Percentiles rank a stretch among this genome's conserved stretches.
Evolutionary conservation across 2,113 vertebrate species (phyloP).

Genomic region (Myodes glareolus): DNA sequence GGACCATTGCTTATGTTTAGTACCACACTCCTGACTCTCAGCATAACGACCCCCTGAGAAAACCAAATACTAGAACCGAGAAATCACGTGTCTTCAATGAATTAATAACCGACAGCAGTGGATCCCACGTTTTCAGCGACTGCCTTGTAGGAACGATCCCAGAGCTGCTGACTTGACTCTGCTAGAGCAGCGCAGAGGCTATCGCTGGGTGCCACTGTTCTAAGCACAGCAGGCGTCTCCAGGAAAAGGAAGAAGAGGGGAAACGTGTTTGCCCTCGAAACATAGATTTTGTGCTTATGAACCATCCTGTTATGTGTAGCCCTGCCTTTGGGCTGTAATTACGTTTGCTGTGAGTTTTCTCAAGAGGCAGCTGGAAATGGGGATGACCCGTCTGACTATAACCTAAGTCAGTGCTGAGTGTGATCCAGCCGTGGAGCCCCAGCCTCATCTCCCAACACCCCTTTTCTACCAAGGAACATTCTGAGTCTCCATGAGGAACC

Average conservation of each 20-base stretch:
- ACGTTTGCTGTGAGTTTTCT: slow-evolving; percentile 1
- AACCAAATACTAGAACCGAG: neutral
- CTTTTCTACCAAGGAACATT: neutral
- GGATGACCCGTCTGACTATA: neutral
- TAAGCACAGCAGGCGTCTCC: neutral
- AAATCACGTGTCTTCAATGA: neutral
- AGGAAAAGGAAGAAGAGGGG: neutral
- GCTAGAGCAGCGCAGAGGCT: neutral
- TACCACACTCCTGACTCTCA: neutral
- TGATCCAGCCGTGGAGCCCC: neutral
- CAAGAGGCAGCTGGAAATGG: neutral
- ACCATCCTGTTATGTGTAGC: neutral
- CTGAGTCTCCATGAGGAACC: neutral
- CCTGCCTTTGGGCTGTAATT: slow-evolving; percentile 31
- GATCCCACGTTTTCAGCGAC: neutral
- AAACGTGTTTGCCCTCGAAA: neutral
- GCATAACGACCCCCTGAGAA: neutral
- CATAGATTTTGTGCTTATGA: slow-evolving; percentile 53
- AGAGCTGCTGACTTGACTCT: neutral
- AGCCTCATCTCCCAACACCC: neutral
- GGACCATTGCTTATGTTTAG: neutral
- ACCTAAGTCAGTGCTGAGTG: neutral
- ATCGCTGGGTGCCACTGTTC: neutral
- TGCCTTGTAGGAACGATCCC: neutral
- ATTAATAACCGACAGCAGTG: neutral